These are phyloP conservation scores for Sandelia bainsii DNA, from an alignment of 2,797 vertebrate genomes.

Conservation along the genomic window DNA sequence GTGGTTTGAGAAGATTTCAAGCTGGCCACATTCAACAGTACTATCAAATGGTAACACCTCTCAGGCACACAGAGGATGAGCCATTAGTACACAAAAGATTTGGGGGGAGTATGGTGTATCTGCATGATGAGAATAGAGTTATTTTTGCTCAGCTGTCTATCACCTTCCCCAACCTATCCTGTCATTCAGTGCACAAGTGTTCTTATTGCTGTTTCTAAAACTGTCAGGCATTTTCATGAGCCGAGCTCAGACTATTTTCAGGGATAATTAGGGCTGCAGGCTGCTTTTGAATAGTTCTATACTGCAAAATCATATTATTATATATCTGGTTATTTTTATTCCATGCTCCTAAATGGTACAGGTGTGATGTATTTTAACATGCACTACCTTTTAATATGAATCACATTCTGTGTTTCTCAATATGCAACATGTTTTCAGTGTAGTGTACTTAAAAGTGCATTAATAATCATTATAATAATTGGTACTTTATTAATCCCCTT, in stretches of 20 bases:
- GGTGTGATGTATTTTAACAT: constrained; percentile 4
- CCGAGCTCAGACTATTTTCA: constrained; percentile 29
- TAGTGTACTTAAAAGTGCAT: constrained; percentile 14
- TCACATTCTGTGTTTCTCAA: constrained; percentile 13
- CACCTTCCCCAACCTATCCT: background rate
- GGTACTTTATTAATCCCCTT: no score
- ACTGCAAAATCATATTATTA: background rate
- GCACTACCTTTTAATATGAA: background rate
- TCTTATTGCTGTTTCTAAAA: constrained; percentile 15
- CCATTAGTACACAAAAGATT: background rate
- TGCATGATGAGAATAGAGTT: background rate
- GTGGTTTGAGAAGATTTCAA: background rate
- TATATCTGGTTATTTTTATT: background rate
- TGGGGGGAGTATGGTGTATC: background rate
- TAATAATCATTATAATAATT: no score
- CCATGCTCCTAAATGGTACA: background rate
- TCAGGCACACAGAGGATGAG: background rate
- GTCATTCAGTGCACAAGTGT: constrained; percentile 19
- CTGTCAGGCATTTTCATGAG: constrained; percentile 29
- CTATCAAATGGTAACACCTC: background rate
- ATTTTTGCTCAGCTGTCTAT: background rate
- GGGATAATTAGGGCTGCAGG: constrained; percentile 23
- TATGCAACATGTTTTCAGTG: constrained; percentile 40
- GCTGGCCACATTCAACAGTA: background rate
- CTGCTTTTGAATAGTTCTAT: background rate